Evolutionary conservation across 2,113 vertebrate genomes (phyloP), one percentile per base, ranked within the genome.

Genomic region (Ophthalmolycus amberensis): DNA sequence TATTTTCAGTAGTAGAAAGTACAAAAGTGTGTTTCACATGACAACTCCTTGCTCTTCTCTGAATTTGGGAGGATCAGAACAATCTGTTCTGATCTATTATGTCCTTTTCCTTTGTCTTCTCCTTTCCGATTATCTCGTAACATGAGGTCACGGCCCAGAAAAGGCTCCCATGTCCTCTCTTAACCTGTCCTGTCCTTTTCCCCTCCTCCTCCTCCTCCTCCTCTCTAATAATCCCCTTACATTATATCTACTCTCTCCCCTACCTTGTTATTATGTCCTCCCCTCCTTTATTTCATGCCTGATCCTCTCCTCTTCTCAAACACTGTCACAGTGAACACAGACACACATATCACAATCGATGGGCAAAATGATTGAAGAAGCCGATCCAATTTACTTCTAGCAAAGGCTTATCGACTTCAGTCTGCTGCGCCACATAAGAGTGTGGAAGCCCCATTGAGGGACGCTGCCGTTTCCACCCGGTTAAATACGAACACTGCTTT

Each of bases 361-460:
- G 52, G 62, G 71, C 40, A 75, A 89, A 89, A 90, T 87, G 89
- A 92, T 80, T 79, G 88, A 90, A 89, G 86, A 74, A 90, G 88
- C 81, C 89, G 71, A 85, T 90, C 81, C 88, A 89, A 91, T 93
- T 89, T 85, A 83, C 86, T 85, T 60, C 73, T 59, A 60, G 89
- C 71, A 44, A 81, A 87, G 68, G 82, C 78, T 85, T 90, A 92
- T 92, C 73, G 90, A 91, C 91, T 84, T 68, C 71, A 85, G 71
- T 68, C 82, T 79, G 83, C 62, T n/a, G 72, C 70, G 69, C 79
- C 84, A 77, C 86, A 87, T 82, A 78, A 88, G 46, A 85, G 12
- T 56, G 46, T 54, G 48, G 64, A 60, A 63, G 54, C 60, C 83
- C 82, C 71, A 50, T 59, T 46, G 91, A 85, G 80, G 90, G 68